Base-by-base conservation (phyloP, 2,797 vertebrate genomes). In the Phataginus tricuspis region DNA sequence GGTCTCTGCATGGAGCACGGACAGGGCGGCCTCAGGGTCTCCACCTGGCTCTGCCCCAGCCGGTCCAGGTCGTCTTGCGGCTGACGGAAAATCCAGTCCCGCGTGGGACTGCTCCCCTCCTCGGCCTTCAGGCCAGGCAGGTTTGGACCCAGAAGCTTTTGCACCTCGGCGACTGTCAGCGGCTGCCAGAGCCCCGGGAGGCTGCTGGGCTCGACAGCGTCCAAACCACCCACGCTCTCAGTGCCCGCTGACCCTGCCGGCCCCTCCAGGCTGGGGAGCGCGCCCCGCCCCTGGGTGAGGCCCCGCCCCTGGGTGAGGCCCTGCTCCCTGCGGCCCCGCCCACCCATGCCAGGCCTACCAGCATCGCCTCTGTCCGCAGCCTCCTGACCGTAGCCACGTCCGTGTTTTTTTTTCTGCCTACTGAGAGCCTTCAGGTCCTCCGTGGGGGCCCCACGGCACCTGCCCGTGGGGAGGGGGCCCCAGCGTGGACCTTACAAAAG, bases 401-500 rank as follows among this genome's bases (percentile, higher is more conserved):
- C 98, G 99, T 97, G 95, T n/a, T 88, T 98, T 64, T 98, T 34
- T 0, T 96, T 45, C 4, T 42, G 64, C 71, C 4, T 80, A 68
- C 97, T 96, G 7, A 99, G 97, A 1, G 63, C 79, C 68, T 29
- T 91, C 37, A 99, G 94, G 80, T 98, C 98, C 0, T 7, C 87
- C 1, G 0, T 51, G 5, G 98, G 94, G 93, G 98, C 98, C 1
- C 98, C n/a, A n/a, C n/a, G n/a, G n/a, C 98, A 3, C 93, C 99
- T 99, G 96, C 13, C 6, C 77, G 0, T 21, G 1, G 57, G 94
- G 37, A 72, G 69, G 68, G 23, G 25, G 5, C 9, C 61, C 72
- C 42, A 16, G 71, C 1, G 3, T 31, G 34, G 89, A 42, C 42
- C 63, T 16, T 15, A 12, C 74, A 29, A 18, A 31, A 25, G 4